Evolutionary conservation across 2,113 vertebrate species (phyloP).

Genomic region (Patagioenas fasciata): DNA sequence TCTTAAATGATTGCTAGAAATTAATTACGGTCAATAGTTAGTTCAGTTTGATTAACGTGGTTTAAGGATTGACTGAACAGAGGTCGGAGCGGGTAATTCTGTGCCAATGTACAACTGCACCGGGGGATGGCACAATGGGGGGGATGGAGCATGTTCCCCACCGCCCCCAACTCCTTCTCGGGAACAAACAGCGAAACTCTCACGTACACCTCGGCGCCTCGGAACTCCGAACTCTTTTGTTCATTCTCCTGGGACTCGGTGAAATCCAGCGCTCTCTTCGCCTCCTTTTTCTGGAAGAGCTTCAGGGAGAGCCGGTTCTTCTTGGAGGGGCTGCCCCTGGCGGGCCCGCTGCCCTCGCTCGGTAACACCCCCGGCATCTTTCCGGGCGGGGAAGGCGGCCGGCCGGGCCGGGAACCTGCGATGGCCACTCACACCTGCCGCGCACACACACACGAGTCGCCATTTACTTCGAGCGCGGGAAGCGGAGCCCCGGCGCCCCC

Average conservation of each 20-base stretch:
- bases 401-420: background rate
- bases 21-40: accelerated
- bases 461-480: too few relatives aligned
- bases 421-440: background rate
- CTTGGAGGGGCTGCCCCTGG: constrained; percentile 83
- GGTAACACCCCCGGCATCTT: constrained; percentile 89
- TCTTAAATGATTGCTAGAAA: accelerated
- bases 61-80: background rate
- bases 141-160: too few relatives aligned
- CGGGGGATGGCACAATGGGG: too few relatives aligned
- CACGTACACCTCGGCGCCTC: constrained; percentile 81
- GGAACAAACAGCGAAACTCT: background rate
- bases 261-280: constrained; percentile 92
- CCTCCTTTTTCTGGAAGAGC: constrained; percentile 95
- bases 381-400: background rate
- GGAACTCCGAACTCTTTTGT: constrained; percentile 64
- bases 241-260: constrained; percentile 85
- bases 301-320: constrained; percentile 90
- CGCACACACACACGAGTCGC: too few relatives aligned
- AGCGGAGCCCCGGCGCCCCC: too few relatives aligned
- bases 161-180: too few relatives aligned
- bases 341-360: constrained; percentile 76
- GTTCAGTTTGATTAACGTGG: background rate
- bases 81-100: too few relatives aligned
- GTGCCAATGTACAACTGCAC: too few relatives aligned